Base-by-base conservation (phyloP, 2,797 vertebrate genomes). In the Sebastes cheni region DNA sequence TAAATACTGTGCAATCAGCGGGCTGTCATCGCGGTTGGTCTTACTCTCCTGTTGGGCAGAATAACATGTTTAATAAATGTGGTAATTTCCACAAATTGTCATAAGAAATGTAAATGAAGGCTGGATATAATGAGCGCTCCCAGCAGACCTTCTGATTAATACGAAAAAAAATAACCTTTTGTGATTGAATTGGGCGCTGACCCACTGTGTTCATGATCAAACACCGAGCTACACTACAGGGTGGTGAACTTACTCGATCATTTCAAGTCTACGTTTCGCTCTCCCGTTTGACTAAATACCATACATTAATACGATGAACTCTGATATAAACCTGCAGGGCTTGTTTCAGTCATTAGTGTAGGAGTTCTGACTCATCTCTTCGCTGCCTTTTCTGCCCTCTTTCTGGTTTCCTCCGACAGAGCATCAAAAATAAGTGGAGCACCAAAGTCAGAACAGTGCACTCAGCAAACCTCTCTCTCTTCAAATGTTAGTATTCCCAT, bases 331-430 rank as follows among this genome's bases (percentile, higher is more conserved):
- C 67, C 75, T 84, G 78, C 67, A 61, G 67, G 68, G 46, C 42
- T 81, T 27, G 61, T 72, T 88, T 76, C 76, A 83, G 80, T 87
- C 76, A 85, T 88, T 85, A 83, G 79, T 85, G 90, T 87, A 75
- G 89, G 90, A 91, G 88, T 87, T 89, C 80, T 93, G 92, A 89
- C 88, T 92, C 90, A 91, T 90, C 90, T 85, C 75, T 67, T 67
- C 76, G 52, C 67, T 82, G 79, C 74, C 74, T 90, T 84, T 67
- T 52, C 90, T 81, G 85, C 77, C 79, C 81, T 86, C 84, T 87
- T 69, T 86, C 81, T 67, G 72, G 72, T 86, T 84, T 84, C 78
- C 71, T 88, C 80, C 71, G 68, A 83, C 85, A 87, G 85, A 89
- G 79, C 86, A 84, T 90, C 81, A 82, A 70, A 92, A 88, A 88